Evolutionary conservation across 2,113 vertebrate species (phyloP).

Genomic region (Pimephales promelas): DNA sequence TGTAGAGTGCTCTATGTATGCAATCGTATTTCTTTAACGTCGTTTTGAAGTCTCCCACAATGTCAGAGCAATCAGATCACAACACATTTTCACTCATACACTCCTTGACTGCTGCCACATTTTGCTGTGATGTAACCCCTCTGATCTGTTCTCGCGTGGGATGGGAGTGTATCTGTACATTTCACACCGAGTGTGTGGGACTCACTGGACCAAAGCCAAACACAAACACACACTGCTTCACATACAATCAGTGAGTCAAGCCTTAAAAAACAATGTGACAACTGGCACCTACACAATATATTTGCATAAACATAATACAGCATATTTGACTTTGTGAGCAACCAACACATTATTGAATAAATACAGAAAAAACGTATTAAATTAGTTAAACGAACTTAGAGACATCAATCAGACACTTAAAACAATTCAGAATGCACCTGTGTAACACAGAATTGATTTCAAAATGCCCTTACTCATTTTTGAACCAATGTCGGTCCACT

Average conservation of each 20-base stretch:
- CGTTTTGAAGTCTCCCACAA: not conserved
- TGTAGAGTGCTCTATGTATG: not conserved
- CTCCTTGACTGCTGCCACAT: not conserved
- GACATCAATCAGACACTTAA: not conserved
- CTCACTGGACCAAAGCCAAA: constrained; percentile 16
- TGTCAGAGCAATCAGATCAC: constrained; percentile 24
- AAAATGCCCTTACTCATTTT: not conserved
- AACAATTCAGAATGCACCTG: not conserved
- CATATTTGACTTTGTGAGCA: not conserved
- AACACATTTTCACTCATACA: not conserved
- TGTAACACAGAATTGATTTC: not conserved
- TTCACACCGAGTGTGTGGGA: constrained; percentile 41
- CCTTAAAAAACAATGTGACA: constrained; percentile 27
- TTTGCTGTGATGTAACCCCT: constrained; percentile 21
- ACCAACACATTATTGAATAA: not conserved
- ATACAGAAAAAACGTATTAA: not conserved
- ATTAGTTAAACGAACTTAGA: not conserved
- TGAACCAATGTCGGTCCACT: not conserved
- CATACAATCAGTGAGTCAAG: constrained; percentile 22
- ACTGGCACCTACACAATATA: constrained; percentile 35
- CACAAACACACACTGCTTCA: not conserved
- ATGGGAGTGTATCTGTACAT: constrained; percentile 13
- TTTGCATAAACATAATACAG: constrained; percentile 34
- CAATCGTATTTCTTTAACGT: not conserved
- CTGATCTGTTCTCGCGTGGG: constrained; percentile 29